These are phyloP conservation scores for Temnothorax ravouxi DNA, from an alignment of 2,888 invertebrate species.

Conservation along the genomic window DNA sequence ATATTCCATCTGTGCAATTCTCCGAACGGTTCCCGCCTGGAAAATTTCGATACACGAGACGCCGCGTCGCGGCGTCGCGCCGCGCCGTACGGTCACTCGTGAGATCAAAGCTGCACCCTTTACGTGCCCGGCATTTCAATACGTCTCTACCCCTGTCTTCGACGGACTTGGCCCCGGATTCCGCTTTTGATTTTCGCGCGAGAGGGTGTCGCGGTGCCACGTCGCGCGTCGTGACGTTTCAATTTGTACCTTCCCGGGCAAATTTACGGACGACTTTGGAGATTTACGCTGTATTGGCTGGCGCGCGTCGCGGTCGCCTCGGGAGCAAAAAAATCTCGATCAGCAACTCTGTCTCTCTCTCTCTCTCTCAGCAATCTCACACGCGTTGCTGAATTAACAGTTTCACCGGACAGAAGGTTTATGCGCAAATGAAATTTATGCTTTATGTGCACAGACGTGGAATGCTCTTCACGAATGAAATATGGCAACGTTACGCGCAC, in stretches of 20 bases:
- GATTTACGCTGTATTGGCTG: slow-evolving; percentile 32
- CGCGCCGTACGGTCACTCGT: slow-evolving; percentile 75
- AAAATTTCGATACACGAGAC: slow-evolving; percentile 79
- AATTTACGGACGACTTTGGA: slow-evolving; percentile 25
- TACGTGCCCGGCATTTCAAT: slow-evolving; percentile 73
- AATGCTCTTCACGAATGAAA: slow-evolving; percentile 3
- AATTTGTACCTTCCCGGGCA: slow-evolving; percentile 32
- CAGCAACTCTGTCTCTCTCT: background rate
- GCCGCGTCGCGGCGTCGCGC: slow-evolving; percentile 22
- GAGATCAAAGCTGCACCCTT: slow-evolving; percentile 78
- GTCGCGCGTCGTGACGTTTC: slow-evolving; percentile 49
- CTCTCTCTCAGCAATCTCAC: background rate
- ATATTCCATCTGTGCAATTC: slow-evolving; percentile 62
- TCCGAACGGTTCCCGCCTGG: slow-evolving; percentile 70
- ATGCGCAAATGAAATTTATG: background rate
- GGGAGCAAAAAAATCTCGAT: background rate
- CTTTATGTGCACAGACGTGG: background rate
- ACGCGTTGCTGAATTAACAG: slow-evolving; percentile 11
- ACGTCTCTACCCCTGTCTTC: slow-evolving; percentile 65
- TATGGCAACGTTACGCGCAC: background rate
- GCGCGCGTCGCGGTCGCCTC: background rate
- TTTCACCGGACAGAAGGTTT: background rate
- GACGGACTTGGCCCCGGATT: slow-evolving; percentile 62
- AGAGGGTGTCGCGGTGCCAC: slow-evolving; percentile 18
- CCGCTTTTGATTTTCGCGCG: slow-evolving; percentile 70